Percentiles rank a stretch among this genome's conserved stretches.
phyloP scores from a whole-genome alignment of 2,113 vertebrate genomes.

The Garra rufa region DNA sequence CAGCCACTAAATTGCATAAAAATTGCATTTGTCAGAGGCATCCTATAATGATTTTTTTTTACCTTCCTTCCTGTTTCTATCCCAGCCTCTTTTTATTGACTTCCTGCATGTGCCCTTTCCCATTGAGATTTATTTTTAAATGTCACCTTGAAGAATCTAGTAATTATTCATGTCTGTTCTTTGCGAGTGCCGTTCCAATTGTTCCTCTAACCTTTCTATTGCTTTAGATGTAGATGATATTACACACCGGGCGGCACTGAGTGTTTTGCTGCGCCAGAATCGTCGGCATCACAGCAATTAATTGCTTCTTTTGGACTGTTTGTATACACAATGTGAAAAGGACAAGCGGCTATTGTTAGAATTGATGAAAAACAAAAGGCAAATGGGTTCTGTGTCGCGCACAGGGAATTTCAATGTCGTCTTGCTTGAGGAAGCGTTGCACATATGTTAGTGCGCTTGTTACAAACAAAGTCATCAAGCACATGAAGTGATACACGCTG shows the following conservation, averaged over 20 bases:
- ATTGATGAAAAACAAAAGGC: slow-evolving; percentile 47
- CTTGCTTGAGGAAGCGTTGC: slow-evolving; percentile 24
- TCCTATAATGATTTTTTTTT: not conserved
- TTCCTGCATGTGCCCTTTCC: slow-evolving; percentile 43
- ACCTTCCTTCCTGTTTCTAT: not conserved
- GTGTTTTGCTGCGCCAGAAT: slow-evolving; percentile 33
- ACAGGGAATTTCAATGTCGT: slow-evolving; percentile 43
- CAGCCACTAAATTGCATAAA: not conserved
- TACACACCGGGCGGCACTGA: slow-evolving; percentile 6
- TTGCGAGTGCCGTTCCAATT: slow-evolving; percentile 47
- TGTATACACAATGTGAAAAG: slow-evolving; percentile 46
- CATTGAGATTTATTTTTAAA: slow-evolving; percentile 60
- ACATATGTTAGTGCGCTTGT: slow-evolving; percentile 21
- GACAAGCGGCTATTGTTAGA: slow-evolving; percentile 53
- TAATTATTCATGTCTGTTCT: slow-evolving; percentile 62
- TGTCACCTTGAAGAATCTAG: slow-evolving; percentile 63
- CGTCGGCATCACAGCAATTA: slow-evolving; percentile 44
- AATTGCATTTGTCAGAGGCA: not conserved
- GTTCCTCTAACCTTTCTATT: slow-evolving; percentile 54
- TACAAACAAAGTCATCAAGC: slow-evolving; percentile 27
- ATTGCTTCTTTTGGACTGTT: slow-evolving; percentile 52
- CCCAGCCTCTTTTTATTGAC: slow-evolving; percentile 50
- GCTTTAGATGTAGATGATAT: slow-evolving; percentile 48
- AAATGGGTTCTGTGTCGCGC: slow-evolving; percentile 43
- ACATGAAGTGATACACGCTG: not conserved